These are phyloP conservation scores for Apamea epomidion DNA, from an alignment of 2,888 invertebrate genomes.

Conservation along the genomic window DNA sequence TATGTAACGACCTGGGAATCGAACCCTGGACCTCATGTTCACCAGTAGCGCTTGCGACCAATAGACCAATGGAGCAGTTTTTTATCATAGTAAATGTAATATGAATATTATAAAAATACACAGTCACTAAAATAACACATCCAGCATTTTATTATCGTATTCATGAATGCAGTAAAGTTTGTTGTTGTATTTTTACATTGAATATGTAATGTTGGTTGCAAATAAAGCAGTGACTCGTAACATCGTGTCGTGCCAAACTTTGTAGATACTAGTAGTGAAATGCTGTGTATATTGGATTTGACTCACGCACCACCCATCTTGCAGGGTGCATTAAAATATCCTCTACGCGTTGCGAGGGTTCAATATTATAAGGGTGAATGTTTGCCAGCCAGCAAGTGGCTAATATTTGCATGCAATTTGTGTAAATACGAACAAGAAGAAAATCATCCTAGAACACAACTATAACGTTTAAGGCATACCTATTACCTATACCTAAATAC, in stretches of 20 bases:
- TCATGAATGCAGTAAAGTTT: constrained; percentile 4
- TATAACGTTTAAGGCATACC: background rate
- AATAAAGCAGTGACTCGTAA: constrained; percentile 20
- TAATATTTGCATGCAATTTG: background rate
- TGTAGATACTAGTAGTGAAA: constrained; percentile 7
- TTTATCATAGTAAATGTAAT: background rate
- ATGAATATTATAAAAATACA: background rate
- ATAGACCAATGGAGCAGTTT: background rate
- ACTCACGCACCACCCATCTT: background rate
- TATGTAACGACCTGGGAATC: background rate
- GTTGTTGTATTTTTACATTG: constrained; percentile 33
- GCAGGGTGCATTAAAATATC: background rate
- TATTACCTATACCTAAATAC: background rate
- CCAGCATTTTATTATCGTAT: constrained; percentile 13
- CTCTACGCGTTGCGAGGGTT: background rate
- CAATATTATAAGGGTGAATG: background rate
- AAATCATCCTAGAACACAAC: too few species aligned
- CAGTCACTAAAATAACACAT: constrained; percentile 28
- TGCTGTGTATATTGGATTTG: background rate
- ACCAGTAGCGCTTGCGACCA: background rate
- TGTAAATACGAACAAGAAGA: background rate
- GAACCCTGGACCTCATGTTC: background rate
- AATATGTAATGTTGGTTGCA: constrained; percentile 30
- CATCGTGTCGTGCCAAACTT: constrained; percentile 24
- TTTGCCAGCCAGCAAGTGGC: too few species aligned